Evolutionary conservation across 2,888 invertebrate species (phyloP).

Genomic region (Acronicta aceris): DNA sequence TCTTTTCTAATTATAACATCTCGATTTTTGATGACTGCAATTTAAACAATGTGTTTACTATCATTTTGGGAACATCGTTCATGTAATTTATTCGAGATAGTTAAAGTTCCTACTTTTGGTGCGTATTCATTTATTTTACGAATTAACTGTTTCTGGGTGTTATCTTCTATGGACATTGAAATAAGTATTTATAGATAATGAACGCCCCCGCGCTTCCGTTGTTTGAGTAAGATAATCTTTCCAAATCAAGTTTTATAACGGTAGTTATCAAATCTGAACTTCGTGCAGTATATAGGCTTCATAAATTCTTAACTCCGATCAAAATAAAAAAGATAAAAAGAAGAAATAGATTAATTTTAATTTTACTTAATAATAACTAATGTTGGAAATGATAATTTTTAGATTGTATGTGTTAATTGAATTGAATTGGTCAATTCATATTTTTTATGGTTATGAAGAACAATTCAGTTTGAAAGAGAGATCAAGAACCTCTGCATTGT

Average conservation of each 20-base stretch:
- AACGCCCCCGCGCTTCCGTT: slow-evolving; percentile 50
- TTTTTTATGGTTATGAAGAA: slow-evolving; percentile 16
- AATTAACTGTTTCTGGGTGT: slow-evolving; percentile 1
- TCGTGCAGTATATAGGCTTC: slow-evolving; percentile 7
- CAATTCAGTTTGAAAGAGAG: slow-evolving; percentile 27
- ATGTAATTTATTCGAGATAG: slow-evolving; percentile 10
- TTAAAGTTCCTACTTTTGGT: slow-evolving; percentile 3
- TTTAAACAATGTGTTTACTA: slow-evolving; percentile 51
- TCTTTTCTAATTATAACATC: slow-evolving; percentile 47
- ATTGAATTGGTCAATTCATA: no score
- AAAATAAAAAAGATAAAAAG: not conserved
- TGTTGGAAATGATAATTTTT: no score
- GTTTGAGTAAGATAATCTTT: slow-evolving; percentile 54
- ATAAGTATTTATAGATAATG: slow-evolving; percentile 25
- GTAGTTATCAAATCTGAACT: slow-evolving; percentile 14
- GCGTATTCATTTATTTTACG: slow-evolving; percentile 11
- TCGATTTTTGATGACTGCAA: slow-evolving; percentile 35
- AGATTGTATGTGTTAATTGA: no score
- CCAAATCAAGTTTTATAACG: slow-evolving; percentile 46
- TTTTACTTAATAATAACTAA: no score
- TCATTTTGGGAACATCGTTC: slow-evolving; percentile 39
- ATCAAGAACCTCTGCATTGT: slow-evolving; percentile 46
- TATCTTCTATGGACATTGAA: slow-evolving; percentile 32
- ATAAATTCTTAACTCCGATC: not conserved
- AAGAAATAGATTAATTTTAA: not conserved